Percentiles rank a stretch among this genome's conserved stretches.
Evolutionary conservation across 2,113 vertebrate species (phyloP).

Genomic region (Cebus imitator): DNA sequence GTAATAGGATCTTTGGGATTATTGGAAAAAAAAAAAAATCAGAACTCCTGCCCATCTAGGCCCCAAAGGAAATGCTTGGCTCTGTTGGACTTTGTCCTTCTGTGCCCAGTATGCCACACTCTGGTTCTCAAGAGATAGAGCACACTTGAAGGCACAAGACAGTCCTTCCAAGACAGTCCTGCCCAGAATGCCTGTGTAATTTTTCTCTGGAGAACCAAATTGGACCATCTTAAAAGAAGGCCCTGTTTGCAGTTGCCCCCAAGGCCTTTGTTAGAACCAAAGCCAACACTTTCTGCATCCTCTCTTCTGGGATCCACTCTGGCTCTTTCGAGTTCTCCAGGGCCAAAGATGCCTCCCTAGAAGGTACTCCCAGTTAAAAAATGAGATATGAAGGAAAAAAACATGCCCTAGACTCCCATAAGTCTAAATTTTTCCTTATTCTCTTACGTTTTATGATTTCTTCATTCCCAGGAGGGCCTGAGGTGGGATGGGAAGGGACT

Average conservation of each 20-base stretch:
- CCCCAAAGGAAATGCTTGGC: background rate
- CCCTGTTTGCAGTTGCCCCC: background rate
- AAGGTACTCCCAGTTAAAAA: background rate
- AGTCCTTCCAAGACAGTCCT: background rate
- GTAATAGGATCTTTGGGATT: background rate
- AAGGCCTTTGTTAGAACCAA: background rate
- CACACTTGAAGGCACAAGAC: background rate
- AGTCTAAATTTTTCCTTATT: background rate
- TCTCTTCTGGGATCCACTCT: background rate
- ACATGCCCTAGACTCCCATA: background rate
- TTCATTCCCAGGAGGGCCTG: background rate
- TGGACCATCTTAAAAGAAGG: background rate
- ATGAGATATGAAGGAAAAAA: background rate
- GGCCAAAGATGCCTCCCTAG: background rate
- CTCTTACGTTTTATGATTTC: background rate
- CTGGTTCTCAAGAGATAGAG: background rate
- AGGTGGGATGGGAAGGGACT: background rate
- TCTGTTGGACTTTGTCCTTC: background rate
- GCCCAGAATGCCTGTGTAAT: background rate
- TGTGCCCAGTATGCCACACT: background rate
- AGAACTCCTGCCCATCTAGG: background rate
- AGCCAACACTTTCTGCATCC: background rate
- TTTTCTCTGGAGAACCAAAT: background rate
- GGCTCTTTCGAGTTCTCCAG: background rate
- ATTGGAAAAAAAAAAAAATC: slow-evolving; percentile 54